Evolutionary conservation across 2,797 vertebrate species (phyloP).

Genomic region (Streptopelia turtur): DNA sequence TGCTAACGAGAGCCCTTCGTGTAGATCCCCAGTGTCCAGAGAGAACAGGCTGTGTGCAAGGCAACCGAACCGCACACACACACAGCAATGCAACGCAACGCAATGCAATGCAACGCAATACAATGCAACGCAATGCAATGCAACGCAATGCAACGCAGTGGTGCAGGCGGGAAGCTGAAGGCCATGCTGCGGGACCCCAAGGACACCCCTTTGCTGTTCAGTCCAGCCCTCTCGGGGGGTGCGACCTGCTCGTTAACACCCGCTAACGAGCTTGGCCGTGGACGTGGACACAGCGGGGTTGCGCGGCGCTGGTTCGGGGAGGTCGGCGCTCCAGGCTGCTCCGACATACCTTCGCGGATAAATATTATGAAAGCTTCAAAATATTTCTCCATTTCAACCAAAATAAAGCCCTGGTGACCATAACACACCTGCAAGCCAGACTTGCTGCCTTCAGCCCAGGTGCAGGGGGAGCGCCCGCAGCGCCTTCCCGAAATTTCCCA

Average conservation of each 20-base stretch:
- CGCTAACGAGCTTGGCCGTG: rapidly evolving
- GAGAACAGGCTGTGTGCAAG: rapidly evolving
- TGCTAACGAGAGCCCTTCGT: rapidly evolving
- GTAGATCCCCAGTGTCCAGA: neutral
- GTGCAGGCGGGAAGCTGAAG: too few species aligned
- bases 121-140: too few species aligned
- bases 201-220: too few species aligned
- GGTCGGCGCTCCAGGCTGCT: neutral
- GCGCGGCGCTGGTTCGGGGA: too few species aligned
- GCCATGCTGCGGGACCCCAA: neutral
- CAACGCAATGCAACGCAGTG: too few species aligned
- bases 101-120: too few species aligned
- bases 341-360: neutral
- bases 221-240: neutral
- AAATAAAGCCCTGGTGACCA: neutral
- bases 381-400: neutral
- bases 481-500: too few species aligned
- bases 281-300: rapidly evolving
- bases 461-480: too few species aligned
- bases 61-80: rapidly evolving
- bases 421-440: neutral
- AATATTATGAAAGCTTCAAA: neutral
- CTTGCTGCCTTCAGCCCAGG: neutral
- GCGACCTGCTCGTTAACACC: too few species aligned
- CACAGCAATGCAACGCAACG: too few species aligned